A percentile compares a stretch with the other conserved stretches of the same genome.
phyloP scores from a whole-genome alignment of 2,888 invertebrate species.

The Microplitis manilae region DNA sequence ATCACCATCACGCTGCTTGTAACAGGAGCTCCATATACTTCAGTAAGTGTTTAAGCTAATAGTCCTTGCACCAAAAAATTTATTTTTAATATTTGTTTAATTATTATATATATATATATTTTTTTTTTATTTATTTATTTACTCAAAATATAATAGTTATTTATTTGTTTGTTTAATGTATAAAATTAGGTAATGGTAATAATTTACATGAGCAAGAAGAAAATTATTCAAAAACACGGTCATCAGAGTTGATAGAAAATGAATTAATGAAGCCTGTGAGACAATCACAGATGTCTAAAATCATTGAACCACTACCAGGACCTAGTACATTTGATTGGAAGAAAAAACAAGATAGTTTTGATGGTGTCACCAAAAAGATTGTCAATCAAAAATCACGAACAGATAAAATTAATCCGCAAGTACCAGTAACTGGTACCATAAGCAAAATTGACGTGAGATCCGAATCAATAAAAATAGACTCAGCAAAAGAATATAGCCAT shows the following conservation, averaged over 20 bases:
- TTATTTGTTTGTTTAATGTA: background rate
- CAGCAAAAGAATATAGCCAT: constrained; percentile 39
- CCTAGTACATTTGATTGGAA: constrained; percentile 64
- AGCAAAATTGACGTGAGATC: constrained; percentile 44
- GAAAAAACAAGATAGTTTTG: constrained; percentile 53
- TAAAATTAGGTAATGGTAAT: constrained; percentile 6
- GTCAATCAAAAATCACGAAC: constrained; percentile 44
- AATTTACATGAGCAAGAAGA: background rate
- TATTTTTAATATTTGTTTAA: background rate
- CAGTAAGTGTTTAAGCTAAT: constrained; percentile 67
- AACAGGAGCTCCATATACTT: constrained; percentile 69
- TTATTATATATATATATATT: background rate
- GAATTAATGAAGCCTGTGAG: constrained; percentile 50
- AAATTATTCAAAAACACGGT: constrained; percentile 44
- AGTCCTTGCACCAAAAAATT: constrained; percentile 43
- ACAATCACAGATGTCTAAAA: constrained; percentile 56
- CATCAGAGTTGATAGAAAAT: constrained; percentile 43
- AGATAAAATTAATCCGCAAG: constrained; percentile 20
- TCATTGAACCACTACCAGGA: constrained; percentile 67
- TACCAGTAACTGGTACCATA: constrained; percentile 40
- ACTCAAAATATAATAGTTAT: background rate
- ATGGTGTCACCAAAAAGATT: constrained; percentile 42
- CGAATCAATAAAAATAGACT: constrained; percentile 47
- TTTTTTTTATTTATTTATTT: too few relatives aligned
- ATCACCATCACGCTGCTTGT: constrained; percentile 69